Evolutionary conservation across 2,797 vertebrate genomes (phyloP), one percentile per base, ranked within the genome.

Genomic region (Synaphobranchus kaupii): DNA sequence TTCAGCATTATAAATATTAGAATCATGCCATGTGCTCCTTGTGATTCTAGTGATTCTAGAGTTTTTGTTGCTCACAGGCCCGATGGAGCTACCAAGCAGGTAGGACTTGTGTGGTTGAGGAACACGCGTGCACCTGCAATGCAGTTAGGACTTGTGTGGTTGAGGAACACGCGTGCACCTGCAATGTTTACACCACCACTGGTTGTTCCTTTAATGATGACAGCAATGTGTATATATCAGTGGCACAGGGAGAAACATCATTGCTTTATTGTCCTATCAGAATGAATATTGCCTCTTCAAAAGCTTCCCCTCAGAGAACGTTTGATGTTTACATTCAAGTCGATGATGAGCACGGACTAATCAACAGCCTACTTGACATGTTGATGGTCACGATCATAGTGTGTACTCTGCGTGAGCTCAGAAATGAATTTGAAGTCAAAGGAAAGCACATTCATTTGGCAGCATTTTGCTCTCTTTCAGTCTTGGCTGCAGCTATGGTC

Each of bases 381-480:
- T 28, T 68, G 63, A 68, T 68, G 63, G n/a, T 10, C n/a, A 28
- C 63, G 6, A 28, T 68, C 63, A 68, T 68, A 7, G 63, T n/a
- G 63, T 68, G 25, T 68, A 25, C 63, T 68, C 1, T 68, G n/a
- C n/a, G 15, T 68, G 22, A 17, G n/a, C n/a, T 8, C 3, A 63
- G 60, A 63, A 20, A 71, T 71, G n/a, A 71, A 71, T 71, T 13
- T 71, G 66, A 71, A 71, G 66, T 71, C n/a, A 71, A 71, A 63
- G 20, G 6, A 63, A 63, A 63, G 25, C 60, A 54, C 52, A 15
- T 15, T 54, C 9, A 54, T 58, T 58, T 58, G 13, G 17, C 56
- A 58, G 56, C 17, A 5, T 15, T 58, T 58, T 58, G 56, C 56
- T 58, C 17, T 1, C 56, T 3, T 58, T 20, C 56, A 4, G 63